Percentiles rank a stretch among this genome's conserved stretches.
Conservation (phyloP, 2,888 invertebrate species). For the Napeogenes sylphis region DNA sequence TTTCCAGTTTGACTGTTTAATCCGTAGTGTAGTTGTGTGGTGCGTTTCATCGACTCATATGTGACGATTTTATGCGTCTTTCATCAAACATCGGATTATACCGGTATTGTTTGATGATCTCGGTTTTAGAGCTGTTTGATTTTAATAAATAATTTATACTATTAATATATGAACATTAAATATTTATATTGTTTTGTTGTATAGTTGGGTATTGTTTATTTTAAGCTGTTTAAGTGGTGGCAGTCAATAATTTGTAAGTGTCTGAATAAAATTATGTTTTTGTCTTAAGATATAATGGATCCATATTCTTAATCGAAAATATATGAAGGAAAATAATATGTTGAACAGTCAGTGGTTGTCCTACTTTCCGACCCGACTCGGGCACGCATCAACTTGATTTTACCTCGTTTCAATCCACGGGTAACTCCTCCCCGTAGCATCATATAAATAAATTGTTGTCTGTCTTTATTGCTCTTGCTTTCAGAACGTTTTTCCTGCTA, state of each 20-base stretch:
- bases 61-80: constrained; percentile 29
- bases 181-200: no score
- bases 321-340: no score
- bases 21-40: constrained; percentile 43
- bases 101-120: not conserved
- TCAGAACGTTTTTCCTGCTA: constrained; percentile 65
- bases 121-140: not conserved
- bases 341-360: not conserved
- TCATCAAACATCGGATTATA: constrained; percentile 23
- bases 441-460: constrained; percentile 78
- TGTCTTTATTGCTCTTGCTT: constrained; percentile 72
- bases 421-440: constrained; percentile 74
- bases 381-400: constrained; percentile 72
- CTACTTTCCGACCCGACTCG: constrained; percentile 24
- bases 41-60: constrained; percentile 42
- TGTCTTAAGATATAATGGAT: no score
- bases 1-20: constrained; percentile 59
- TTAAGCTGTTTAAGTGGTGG: no score
- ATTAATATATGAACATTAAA: no score
- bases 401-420: constrained; percentile 64
- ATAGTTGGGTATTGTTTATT: no score
- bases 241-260: no score
- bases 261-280: no score
- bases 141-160: not conserved
- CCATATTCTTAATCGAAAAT: no score